Evolutionary conservation across 2,888 invertebrate species (phyloP), one percentile per base, ranked within the genome.

Genomic region (Nasonia oneida): DNA sequence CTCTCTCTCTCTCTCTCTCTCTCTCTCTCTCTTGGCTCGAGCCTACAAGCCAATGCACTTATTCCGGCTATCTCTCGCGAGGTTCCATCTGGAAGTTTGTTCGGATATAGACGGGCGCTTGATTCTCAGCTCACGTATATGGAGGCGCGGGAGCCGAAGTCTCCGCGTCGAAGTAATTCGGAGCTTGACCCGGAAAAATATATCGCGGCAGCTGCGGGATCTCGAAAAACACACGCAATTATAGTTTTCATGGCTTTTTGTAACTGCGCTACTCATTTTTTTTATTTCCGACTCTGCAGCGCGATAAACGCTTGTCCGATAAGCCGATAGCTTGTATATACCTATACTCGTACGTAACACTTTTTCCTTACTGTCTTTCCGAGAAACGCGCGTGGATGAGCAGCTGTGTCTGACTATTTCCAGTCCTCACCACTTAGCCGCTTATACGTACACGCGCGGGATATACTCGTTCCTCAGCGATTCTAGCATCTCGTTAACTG

Each of bases 21-120:
- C 39, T 39, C 39, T 39, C 39, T 5, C 42, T 42, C 42, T 42
- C 47, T 47, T 47, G 47, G 50, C 33, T n/a, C 47, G 37, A 78
- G 81, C 86, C 81, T 83, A 77, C 83, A 61, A 86, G 81, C 83
- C 83, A 84, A 84, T 78, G 77, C 81, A 67, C 84, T 80, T 70
- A 6, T 75, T 75, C 37, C 53, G 18, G 29, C 81, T 70, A 47
- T 53, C 33, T 67, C 50, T 53, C 77, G 76, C 18, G 1, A 70
- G 61, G 42, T 29, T 57, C 70, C 67, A 64, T 74, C 75, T 78
- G 39, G 33, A 67, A 75, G 79, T 80, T 74, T 47, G 39, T 74
- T 50, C 67, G 53, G 57, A 15, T 39, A n/a, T 14, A n/a, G 2
- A 74, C 39, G 12, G 1, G 70, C 76, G 50, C 64, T 73, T 76